phyloP scores from a whole-genome alignment of 1,140 invertebrate species.

The Wiebesia pumilae region DNA sequence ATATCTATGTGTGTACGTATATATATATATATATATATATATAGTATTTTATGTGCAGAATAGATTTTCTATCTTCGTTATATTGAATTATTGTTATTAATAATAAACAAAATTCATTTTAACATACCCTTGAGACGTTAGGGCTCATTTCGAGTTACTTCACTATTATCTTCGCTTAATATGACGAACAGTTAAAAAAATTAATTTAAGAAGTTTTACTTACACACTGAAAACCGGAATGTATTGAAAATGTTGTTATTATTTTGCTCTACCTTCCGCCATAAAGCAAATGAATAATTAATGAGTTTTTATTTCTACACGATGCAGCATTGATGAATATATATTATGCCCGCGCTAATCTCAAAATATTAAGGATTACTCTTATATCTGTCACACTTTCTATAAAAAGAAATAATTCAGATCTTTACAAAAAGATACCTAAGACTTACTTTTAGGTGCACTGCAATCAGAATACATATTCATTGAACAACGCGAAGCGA shows the following conservation, averaged over 20 bases:
- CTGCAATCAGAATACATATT: too few species aligned
- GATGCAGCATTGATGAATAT: not conserved
- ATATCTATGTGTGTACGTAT: too few species aligned
- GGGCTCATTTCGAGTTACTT: not conserved
- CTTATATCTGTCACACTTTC: not conserved
- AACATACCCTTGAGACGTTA: not conserved
- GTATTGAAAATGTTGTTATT: not conserved
- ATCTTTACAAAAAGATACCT: not conserved
- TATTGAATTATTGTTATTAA: too few species aligned
- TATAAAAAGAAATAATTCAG: not conserved
- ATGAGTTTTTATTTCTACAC: slow-evolving; percentile 10
- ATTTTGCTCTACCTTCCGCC: not conserved
- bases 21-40: too few species aligned
- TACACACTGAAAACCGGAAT: not conserved
- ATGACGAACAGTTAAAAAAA: slow-evolving; percentile 8
- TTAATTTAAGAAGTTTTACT: not conserved
- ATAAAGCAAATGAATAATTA: not conserved
- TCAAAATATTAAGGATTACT: not conserved
- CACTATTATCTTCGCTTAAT: not conserved
- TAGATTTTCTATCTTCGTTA: too few species aligned
- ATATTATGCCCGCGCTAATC: not conserved
- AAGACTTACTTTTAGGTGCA: too few species aligned
- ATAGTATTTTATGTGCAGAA: too few species aligned
- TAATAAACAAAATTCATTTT: not conserved
- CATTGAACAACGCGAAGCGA: too few species aligned